Percentiles rank a stretch among this genome's conserved stretches.
phyloP scores from a whole-genome alignment of 37 sponge, comb jelly and placozoan genomes.

The Bolinopsis microptera region DNA sequence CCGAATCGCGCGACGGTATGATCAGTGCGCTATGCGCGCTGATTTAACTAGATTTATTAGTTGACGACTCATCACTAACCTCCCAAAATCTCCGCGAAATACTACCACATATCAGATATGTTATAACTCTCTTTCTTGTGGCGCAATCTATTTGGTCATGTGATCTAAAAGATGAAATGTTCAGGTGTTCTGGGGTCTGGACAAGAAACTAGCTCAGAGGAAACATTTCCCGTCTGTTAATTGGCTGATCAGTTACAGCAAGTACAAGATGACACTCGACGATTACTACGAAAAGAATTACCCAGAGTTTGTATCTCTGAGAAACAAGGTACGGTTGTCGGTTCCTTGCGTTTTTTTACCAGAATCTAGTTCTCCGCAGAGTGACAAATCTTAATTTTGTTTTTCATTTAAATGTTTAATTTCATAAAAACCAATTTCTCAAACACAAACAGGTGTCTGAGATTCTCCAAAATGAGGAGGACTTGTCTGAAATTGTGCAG shows the following conservation, averaged over 20 bases:
- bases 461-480: slow-evolving; percentile 96
- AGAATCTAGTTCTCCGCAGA: neutral
- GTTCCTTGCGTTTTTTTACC: too few relatives aligned
- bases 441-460: slow-evolving; percentile 93
- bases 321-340: slow-evolving; percentile 72
- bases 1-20: too few relatives aligned
- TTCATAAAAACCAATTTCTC: too few relatives aligned
- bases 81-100: too few relatives aligned
- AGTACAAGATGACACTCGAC: slow-evolving; percentile 90
- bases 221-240: slow-evolving; percentile 98
- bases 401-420: too few relatives aligned
- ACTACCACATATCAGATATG: too few relatives aligned
- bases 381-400: neutral
- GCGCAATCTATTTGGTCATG: too few relatives aligned
- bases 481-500: slow-evolving; percentile 97
- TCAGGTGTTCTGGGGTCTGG: slow-evolving; percentile 98
- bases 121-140: too few relatives aligned
- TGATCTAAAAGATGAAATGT: too few relatives aligned
- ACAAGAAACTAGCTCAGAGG: slow-evolving; percentile 97
- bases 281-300: slow-evolving; percentile 95
- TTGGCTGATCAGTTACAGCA: slow-evolving; percentile 93
- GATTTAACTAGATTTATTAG: too few relatives aligned
- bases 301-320: slow-evolving; percentile 88
- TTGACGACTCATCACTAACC: too few relatives aligned
- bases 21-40: too few relatives aligned